Evolutionary conservation across 2,888 invertebrate genomes (phyloP), one percentile per base, ranked within the genome.

Genomic region (Epirrhoe tristata): DNA sequence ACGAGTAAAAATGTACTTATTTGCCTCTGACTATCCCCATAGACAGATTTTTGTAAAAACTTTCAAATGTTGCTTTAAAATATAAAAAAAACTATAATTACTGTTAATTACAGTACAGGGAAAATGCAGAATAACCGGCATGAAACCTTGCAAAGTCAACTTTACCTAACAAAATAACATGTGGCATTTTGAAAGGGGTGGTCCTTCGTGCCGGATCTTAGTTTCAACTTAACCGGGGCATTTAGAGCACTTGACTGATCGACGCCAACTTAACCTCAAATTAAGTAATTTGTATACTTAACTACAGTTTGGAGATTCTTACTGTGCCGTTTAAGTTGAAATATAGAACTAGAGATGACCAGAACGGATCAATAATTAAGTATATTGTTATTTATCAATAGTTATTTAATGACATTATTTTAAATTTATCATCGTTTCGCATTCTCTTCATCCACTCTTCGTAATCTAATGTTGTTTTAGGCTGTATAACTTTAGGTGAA

Each of bases 211-310:
- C 59, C 59, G 61, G 61, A 73, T 69, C 68, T 70, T 64, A 72
- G 72, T 73, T 74, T 39, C 36, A 75, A 74, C 62, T 74, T 67
- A 70, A 57, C 68, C 58, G 64, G 69, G 67, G 63, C 68, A 67
- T 73, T 73, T 73, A 71, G 69, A 65, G 57, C 69, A 85, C 85
- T 89, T 88, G 89, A 91, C 81, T 89, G 91, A 92, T 92, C 86
- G 90, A 81, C 83, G 82, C 76, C 79, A 84, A 90, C 87, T 90
- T 91, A 90, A 90, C 92, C 91, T 90, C 85, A 88, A 92, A 93
- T 93, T 93, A 93, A 93, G 93, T 92, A 93, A 93, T 93, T 93
- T 93, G 93, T 91, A 89, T 89, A 91, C 91, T 91, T 93, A 93
- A 93, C 90, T 92, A 92, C 91, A 92, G 90, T 92, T 91, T 86